Evolutionary conservation across 2,888 invertebrate species (phyloP), one percentile per base, ranked within the genome.

Genomic region (Aphrophora alni): DNA sequence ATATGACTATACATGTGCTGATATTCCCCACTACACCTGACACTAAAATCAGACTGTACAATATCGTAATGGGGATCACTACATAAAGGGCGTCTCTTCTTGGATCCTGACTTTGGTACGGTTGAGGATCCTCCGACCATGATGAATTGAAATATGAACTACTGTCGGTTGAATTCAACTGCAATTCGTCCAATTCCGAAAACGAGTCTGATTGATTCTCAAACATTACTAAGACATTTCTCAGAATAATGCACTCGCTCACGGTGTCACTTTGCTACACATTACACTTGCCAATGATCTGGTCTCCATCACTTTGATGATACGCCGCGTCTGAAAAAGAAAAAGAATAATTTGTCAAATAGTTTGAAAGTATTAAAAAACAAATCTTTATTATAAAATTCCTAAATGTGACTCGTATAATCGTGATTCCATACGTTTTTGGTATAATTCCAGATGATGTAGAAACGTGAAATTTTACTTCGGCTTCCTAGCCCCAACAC

Each of bases 1-100:
- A 91, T 59, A 95, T 95, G 5, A 95, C 95, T 10, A 95, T 90
- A 87, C 95, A 95, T 0, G 95, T 95, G 87, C 93, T 92, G 73
- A 94, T 90, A 87, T 95, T 95, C 0, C 95, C 95, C 21, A 95
- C 88, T 25, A 95, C 89, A 0, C 95, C 95, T 1, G 92, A 92
- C 51, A 95, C 87, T 87, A 95, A 93, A 84, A 95, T 95, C 10
- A 92, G 80, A 4, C 89, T 88, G 88, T 95, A 95, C 24, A 92
- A 88, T 17, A 93, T 86, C 17, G 93, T 93, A 84, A 95, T 90
- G 0, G 93, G 92, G 73, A 93, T 88, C 14, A 93, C 89, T 38
- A 93, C 87, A 86, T 91, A 90, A 17, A 93, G 87, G 0, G 92
- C 89, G 83, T 93, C 92, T 0, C 90, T 86, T 10, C 59, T 76